Evolutionary conservation across 2,888 invertebrate species (phyloP).

Genomic region (Macrosiphum euphorbiae): DNA sequence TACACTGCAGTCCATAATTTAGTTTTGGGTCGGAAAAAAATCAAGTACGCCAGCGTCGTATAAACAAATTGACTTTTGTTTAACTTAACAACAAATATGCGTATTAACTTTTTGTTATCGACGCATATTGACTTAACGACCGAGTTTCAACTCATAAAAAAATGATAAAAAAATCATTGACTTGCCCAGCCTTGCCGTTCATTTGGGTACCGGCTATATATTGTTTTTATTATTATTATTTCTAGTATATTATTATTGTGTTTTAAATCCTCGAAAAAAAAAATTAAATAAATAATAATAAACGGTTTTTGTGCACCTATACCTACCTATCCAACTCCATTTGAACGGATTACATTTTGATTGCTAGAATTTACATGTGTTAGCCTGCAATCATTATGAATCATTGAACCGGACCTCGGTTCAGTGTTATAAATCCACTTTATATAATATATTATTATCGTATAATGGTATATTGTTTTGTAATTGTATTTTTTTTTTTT

Average conservation of each 20-base stretch:
- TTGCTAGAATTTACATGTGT: slow-evolving; percentile 42
- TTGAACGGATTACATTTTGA: slow-evolving; percentile 50
- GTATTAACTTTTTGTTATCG: too few relatives aligned
- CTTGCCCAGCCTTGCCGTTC: too few relatives aligned
- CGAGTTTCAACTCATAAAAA: too few relatives aligned
- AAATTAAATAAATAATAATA: background rate
- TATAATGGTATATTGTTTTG: background rate
- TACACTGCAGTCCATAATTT: too few relatives aligned
- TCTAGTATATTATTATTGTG: background rate
- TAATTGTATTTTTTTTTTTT: background rate
- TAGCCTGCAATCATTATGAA: slow-evolving; percentile 57
- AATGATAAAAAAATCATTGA: too few relatives aligned
- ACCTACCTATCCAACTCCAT: background rate
- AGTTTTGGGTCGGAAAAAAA: too few relatives aligned
- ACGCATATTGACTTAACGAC: too few relatives aligned
- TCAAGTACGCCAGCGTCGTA: too few relatives aligned
- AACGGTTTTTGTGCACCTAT: background rate
- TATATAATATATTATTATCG: background rate
- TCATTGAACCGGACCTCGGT: background rate
- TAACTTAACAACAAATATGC: too few relatives aligned
- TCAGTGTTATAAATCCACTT: slow-evolving; percentile 19
- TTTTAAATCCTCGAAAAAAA: background rate
- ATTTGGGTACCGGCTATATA: too few relatives aligned
- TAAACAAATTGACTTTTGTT: too few relatives aligned
- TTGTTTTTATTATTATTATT: too few relatives aligned